Evolutionary conservation across 2,888 invertebrate genomes (phyloP).

Genomic region (Dasysyrphus albostriatus): DNA sequence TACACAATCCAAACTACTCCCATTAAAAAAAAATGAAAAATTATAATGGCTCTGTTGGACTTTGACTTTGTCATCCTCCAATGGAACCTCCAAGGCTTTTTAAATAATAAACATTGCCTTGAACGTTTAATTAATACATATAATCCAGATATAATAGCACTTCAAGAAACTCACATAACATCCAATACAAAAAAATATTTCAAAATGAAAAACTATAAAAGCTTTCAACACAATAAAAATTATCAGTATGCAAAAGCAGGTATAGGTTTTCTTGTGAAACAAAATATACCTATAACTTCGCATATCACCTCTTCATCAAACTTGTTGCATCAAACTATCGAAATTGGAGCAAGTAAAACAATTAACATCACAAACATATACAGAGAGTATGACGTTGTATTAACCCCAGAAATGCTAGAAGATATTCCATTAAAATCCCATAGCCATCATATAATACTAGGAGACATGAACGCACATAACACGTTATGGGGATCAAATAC

Average conservation of each 20-base stretch:
- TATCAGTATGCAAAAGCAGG: too few relatives aligned
- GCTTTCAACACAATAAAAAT: too few relatives aligned
- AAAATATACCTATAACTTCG: slow-evolving; percentile 1
- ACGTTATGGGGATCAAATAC: slow-evolving; percentile 21
- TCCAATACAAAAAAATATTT: too few relatives aligned
- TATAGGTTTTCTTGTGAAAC: slow-evolving; percentile 25
- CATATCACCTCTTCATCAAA: slow-evolving; percentile 26
- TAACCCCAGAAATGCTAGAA: slow-evolving; percentile 2
- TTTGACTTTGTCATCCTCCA: too few relatives aligned
- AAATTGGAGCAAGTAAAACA: slow-evolving; percentile 3
- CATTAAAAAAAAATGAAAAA: neutral
- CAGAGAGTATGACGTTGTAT: slow-evolving; percentile 9
- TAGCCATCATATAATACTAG: slow-evolving; percentile 14
- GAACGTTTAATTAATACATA: too few relatives aligned
- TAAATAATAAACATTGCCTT: too few relatives aligned
- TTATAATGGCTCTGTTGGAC: too few relatives aligned
- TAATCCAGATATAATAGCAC: too few relatives aligned
- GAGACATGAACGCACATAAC: slow-evolving; percentile 8
- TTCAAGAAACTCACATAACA: too few relatives aligned
- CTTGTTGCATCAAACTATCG: too few relatives aligned
- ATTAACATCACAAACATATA: slow-evolving; percentile 10
- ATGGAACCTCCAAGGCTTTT: too few relatives aligned
- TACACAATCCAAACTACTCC: neutral
- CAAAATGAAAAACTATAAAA: too few relatives aligned
- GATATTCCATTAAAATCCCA: neutral